These are phyloP conservation scores for Xiphorhynchus erythropygius DNA, from an alignment of 2,797 vertebrate genomes.

Conservation along the genomic window DNA sequence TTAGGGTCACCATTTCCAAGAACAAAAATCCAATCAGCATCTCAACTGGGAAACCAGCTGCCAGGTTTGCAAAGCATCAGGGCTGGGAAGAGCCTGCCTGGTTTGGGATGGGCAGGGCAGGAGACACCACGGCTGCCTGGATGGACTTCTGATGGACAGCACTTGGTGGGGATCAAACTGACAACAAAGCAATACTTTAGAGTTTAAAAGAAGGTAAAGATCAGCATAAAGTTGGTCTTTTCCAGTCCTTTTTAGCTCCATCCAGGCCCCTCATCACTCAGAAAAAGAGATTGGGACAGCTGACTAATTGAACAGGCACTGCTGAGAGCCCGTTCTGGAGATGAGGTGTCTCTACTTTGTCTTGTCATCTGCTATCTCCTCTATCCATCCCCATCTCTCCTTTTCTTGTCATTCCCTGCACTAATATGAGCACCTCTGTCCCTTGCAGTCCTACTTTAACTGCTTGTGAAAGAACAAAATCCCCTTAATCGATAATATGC, in stretches of 20 bases:
- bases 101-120: background rate
- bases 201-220: background rate
- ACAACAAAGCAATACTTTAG: background rate
- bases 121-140: fast-evolving
- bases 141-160: background rate
- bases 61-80: background rate
- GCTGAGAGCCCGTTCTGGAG: background rate
- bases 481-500: background rate
- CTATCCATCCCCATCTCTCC: background rate
- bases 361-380: background rate
- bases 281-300: background rate
- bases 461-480: background rate
- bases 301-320: background rate
- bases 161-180: background rate
- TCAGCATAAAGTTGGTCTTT: background rate
- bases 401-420: background rate
- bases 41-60: background rate
- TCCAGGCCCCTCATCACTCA: background rate
- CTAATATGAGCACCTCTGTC: background rate
- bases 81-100: fast-evolving
- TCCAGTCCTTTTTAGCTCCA: background rate
- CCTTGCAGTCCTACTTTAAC: background rate
- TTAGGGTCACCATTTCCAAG: background rate
- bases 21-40: background rate
- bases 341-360: background rate